Evolutionary conservation across 2,888 invertebrate species (phyloP).

Genomic region (Drosophila lacicola): DNA sequence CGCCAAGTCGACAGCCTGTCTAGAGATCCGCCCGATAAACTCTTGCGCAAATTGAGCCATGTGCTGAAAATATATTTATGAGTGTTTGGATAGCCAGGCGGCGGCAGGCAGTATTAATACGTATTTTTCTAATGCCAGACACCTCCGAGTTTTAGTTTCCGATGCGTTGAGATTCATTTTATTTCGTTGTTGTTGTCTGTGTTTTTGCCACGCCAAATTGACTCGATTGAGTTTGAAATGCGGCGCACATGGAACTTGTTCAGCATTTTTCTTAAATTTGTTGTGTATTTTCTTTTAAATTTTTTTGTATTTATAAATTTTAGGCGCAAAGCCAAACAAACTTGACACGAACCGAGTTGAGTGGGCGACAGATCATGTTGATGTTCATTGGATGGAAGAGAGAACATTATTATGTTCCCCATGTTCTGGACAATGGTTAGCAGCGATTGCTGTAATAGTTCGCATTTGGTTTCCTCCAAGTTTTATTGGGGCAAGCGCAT

Average conservation of each 20-base stretch:
- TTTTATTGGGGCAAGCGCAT: constrained; percentile 8
- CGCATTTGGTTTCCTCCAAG: background rate
- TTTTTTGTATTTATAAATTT: constrained; percentile 29
- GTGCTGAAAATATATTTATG: constrained; percentile 14
- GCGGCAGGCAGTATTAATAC: background rate
- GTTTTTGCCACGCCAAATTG: constrained; percentile 43
- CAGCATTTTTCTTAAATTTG: constrained; percentile 7
- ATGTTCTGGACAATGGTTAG: constrained; percentile 17
- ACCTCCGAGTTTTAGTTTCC: constrained; percentile 12
- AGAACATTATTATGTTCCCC: constrained; percentile 5
- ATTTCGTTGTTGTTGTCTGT: constrained; percentile 1
- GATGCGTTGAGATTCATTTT: constrained; percentile 5
- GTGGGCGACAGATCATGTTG: constrained; percentile 50
- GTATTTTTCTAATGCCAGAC: constrained; percentile 41
- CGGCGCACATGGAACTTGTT: constrained; percentile 23
- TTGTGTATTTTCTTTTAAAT: background rate
- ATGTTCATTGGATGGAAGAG: background rate
- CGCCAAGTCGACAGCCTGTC: constrained; percentile 32
- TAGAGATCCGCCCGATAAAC: constrained; percentile 12
- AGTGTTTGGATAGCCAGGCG: constrained; percentile 16
- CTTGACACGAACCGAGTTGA: constrained; percentile 20
- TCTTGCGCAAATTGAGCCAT: constrained; percentile 32
- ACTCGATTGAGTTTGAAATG: constrained; percentile 39
- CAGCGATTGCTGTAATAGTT: constrained; percentile 28
- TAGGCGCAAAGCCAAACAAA: constrained; percentile 32